Base-by-base conservation (phyloP, 2,797 vertebrate genomes). In the Cynodonichthys magdalenae region DNA sequence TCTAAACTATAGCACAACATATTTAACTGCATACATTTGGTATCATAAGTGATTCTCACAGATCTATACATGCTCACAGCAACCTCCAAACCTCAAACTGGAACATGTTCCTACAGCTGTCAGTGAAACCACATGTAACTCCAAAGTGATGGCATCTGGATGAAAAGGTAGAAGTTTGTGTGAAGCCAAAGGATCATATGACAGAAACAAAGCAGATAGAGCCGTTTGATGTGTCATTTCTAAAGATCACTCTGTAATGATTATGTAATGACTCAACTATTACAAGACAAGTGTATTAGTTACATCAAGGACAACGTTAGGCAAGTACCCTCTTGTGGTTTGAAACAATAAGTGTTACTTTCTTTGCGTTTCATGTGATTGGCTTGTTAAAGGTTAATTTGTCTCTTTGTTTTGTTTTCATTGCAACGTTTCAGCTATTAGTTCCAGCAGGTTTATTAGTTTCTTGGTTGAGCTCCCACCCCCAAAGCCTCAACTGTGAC, bases 371-470 rank as follows among this genome's bases (percentile, higher is more conserved):
- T 36, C 34, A 15, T 64, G 51, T 63, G 47, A 65, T 62, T 67
- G 20, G 45, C 44, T 62, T 7, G 6, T 29, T 52, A 31, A 46
- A 63, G 46, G 28, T 49, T 20, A 46, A 66, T 69, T 81, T 59
- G 48, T 66, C 46, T 63, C 20, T 61, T 59, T 73, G 46, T 41
- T 61, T 36, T 44, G 80, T 85, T 83, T 77, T 81, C 74, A 71
- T 19, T 53, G 73, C 66, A 82, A 85, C 79, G 63, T 69, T 59
- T 79, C 63, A 80, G 77, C 80, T 78, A 78, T 83, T 82, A 62
- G 74, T 80, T 67, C 66, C 63, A 24, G 46, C 28, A 47, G 77
- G 68, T 82, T 79, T 67, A 71, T 80, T 11, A 56, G 27, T 34
- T 49, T 63, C 55, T 52, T 31, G 57, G 49, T 48, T 15, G 61